phyloP scores from a whole-genome alignment of 2,113 vertebrate genomes.

The Ophthalmolycus amberensis region DNA sequence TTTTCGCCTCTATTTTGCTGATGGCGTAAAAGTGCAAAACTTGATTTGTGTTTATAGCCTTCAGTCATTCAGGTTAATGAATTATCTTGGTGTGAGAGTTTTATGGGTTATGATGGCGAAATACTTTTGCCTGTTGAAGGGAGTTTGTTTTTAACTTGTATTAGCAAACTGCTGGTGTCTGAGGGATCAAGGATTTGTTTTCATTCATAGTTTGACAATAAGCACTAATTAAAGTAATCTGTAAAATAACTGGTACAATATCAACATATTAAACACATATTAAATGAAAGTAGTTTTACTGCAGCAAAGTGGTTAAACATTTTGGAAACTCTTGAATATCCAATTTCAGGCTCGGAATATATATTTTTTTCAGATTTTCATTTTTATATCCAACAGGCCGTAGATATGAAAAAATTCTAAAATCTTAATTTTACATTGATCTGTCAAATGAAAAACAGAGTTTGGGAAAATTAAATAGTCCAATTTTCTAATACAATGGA shows the following conservation, averaged over 20 bases:
- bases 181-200: neutral
- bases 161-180: neutral
- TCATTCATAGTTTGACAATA: neutral
- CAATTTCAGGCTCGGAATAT: neutral
- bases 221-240: neutral
- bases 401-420: neutral
- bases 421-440: neutral
- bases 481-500: neutral
- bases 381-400: neutral
- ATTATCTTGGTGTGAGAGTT: constrained; percentile 18
- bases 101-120: neutral
- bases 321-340: constrained; percentile 1
- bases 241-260: neutral
- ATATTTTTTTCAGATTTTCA: neutral
- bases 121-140: neutral
- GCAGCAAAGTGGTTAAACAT: neutral
- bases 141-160: neutral
- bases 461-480: neutral
- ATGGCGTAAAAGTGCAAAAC: constrained; percentile 1
- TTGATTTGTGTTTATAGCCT: constrained; percentile 14
- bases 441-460: neutral
- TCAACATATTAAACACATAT: neutral
- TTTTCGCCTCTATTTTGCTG: constrained; percentile 1
- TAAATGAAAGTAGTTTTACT: neutral
- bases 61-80: constrained; percentile 3